Evolutionary conservation across 2,797 vertebrate species (phyloP), one percentile per base, ranked within the genome.

Genomic region (Microchirus variegatus): DNA sequence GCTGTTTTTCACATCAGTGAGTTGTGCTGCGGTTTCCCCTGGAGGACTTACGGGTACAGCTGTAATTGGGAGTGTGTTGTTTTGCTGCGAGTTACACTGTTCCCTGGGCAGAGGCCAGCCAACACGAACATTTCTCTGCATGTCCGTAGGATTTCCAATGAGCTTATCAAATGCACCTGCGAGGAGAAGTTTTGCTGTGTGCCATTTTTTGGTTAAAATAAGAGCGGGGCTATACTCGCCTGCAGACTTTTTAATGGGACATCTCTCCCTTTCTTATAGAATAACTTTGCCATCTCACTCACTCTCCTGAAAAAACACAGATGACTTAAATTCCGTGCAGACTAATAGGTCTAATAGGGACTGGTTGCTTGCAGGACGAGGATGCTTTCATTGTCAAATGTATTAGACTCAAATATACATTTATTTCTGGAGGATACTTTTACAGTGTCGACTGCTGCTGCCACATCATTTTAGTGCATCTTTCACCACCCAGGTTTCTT

Each of bases 61-160:
- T 67, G 70, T 89, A 89, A 91, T 87, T 85, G 80, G 81, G 81
- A 77, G 67, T 45, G 2, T 63, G 43, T 82, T 78, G 64, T 86
- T 78, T 81, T 87, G 62, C 80, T 64, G 63, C 16, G 3, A 75
- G 73, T 77, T 73, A 11, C 3, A 59, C 58, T 41, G 42, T 54
- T 83, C 63, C 73, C 70, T 38, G 41, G 63, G 45, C 66, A 72
- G 67, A 68, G 59, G 36, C 69, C 81, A 53, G 59, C 59, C 9
- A 2, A 53, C 58, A 56, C 65, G 54, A 78, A 82, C 71, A 80
- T 70, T 75, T 59, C 71, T 64, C 63, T 41, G 19, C 56, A 66
- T 22, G 66, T 79, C 83, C 70, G 66, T 35, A 69, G 60, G 60
- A 84, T 78, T 70, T 68, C 61, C 70, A 66, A 46, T 84, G 75